Evolutionary conservation across 1,140 invertebrate species (phyloP), one percentile per base, ranked within the genome.

Genomic region (Apis laboriosa): DNA sequence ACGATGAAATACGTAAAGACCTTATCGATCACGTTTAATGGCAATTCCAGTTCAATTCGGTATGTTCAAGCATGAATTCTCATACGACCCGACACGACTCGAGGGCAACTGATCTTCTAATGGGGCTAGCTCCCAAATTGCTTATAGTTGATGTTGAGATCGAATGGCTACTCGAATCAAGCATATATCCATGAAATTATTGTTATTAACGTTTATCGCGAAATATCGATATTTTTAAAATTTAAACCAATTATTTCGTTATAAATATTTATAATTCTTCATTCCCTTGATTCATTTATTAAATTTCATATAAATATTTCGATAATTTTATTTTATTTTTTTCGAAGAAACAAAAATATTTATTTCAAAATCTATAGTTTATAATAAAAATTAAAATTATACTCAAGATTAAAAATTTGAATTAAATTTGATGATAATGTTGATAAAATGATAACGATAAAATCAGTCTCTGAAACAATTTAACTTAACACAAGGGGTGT

Each of bases 11-110:
- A 67, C 34, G n/a, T 17, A 7, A 19, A 13, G 61, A 51, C 17
- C 9, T 81, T 67, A 81, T 76, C 79, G 71, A 81, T 81, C 72
- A 67, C n/a, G 34, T 75, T 76, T 67, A 81, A 58, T 67, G 55
- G 61, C 49, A 75, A 81, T 81, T 81, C 55, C 72, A 63, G 55
- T 67, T 81, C 34, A 76, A 81, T 81, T 75, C 70, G n/a, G 51
- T 11, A 71, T 71, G 34, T 60, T 71, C 66, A 56, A 71, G 34
- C 60, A 66, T 12, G 78, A 73, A 28, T 73, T 73, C 70, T n/a
- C 61, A 9, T 61, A 13, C 49, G 68, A 73, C 60, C 56, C 60
- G 12, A 12, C 71, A 19, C 24, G 68, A 73, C 70, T 64, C 70
- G 12, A 12, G 56, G 58, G 66, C 55, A 71, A 60, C 66, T 78